phyloP scores from a whole-genome alignment of 92 coral and sea anemone genomes.

The Actinernus sp. region DNA sequence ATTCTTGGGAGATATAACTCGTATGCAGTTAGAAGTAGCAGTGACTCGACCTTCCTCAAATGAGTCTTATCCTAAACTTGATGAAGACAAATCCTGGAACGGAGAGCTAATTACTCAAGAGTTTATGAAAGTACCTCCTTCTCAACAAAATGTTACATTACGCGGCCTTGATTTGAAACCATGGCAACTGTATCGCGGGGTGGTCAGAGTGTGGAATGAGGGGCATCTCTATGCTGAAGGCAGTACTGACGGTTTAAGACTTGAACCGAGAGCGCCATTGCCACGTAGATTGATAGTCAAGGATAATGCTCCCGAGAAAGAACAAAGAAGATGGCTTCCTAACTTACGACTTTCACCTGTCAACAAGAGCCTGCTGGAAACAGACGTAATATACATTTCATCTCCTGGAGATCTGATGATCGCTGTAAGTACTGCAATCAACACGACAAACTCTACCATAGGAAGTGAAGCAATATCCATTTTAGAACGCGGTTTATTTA shows the following conservation, averaged over 20 bases:
- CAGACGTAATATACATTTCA: constrained; percentile 52
- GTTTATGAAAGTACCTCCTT: constrained; percentile 74
- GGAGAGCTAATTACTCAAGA: constrained; percentile 84
- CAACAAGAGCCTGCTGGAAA: constrained; percentile 28
- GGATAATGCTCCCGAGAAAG: constrained; percentile 75
- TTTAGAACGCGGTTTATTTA: constrained; percentile 59
- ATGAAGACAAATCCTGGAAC: constrained; percentile 63
- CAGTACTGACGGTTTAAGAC: constrained; percentile 80
- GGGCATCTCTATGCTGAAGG: constrained; percentile 74
- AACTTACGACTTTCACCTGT: constrained; percentile 66
- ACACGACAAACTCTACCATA: constrained; percentile 5
- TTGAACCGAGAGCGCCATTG: constrained; percentile 84
- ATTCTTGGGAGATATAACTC: constrained; percentile 62
- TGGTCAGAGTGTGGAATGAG: constrained; percentile 81
- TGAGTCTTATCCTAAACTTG: constrained; percentile 54
- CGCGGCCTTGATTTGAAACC: constrained; percentile 56
- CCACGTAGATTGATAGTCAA: constrained; percentile 45
- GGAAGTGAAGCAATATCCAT: constrained; percentile 35
- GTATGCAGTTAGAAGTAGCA: constrained; percentile 84
- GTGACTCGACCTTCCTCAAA: constrained; percentile 72
- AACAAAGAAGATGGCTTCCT: constrained; percentile 84
- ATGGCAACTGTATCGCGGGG: constrained; percentile 83
- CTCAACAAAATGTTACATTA: constrained; percentile 65
- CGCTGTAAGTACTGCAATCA: constrained; percentile 33
- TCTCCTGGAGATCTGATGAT: constrained; percentile 66